A percentile compares a stretch with the other conserved stretches of the same genome.
phyloP scores from a whole-genome alignment of 2,888 invertebrate species.

The Volucella zonaria region DNA sequence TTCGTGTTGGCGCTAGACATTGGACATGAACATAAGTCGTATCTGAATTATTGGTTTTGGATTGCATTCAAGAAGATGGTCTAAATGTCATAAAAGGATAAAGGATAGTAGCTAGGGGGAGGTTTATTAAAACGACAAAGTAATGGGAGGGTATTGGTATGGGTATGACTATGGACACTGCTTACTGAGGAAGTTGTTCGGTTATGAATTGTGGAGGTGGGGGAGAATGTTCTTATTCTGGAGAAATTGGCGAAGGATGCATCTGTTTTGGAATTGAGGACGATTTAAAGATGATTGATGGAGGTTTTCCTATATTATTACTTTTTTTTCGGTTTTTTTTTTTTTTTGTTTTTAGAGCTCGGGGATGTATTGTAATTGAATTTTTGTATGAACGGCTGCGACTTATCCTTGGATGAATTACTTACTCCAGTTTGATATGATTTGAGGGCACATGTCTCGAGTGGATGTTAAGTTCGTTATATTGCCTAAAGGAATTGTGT shows the following conservation, averaged over 20 bases:
- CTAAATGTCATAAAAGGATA: slow-evolving; percentile 56
- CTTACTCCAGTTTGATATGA: background rate
- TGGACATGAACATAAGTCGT: slow-evolving; percentile 47
- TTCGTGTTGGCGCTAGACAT: slow-evolving; percentile 29
- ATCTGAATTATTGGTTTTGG: slow-evolving; percentile 65
- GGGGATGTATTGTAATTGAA: slow-evolving; percentile 46
- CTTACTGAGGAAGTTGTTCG: slow-evolving; percentile 1
- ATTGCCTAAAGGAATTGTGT: too few species aligned
- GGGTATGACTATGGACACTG: slow-evolving; percentile 2
- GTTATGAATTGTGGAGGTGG: background rate
- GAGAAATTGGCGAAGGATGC: slow-evolving; percentile 60
- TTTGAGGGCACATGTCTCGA: background rate
- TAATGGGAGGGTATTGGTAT: slow-evolving; percentile 24
- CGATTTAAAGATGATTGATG: slow-evolving; percentile 66
- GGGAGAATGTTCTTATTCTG: slow-evolving; percentile 14
- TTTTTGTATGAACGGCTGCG: slow-evolving; percentile 41
- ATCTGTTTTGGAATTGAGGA: slow-evolving; percentile 59
- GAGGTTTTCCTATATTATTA: background rate
- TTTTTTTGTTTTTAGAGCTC: background rate
- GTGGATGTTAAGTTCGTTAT: background rate
- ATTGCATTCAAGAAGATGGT: slow-evolving; percentile 66
- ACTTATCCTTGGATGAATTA: slow-evolving; percentile 2
- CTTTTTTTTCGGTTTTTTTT: too few species aligned
- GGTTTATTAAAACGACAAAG: slow-evolving; percentile 30
- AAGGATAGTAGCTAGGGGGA: slow-evolving; percentile 24